Base-by-base conservation (phyloP, 1,140 invertebrate genomes). In the Theocolax elegans region DNA sequence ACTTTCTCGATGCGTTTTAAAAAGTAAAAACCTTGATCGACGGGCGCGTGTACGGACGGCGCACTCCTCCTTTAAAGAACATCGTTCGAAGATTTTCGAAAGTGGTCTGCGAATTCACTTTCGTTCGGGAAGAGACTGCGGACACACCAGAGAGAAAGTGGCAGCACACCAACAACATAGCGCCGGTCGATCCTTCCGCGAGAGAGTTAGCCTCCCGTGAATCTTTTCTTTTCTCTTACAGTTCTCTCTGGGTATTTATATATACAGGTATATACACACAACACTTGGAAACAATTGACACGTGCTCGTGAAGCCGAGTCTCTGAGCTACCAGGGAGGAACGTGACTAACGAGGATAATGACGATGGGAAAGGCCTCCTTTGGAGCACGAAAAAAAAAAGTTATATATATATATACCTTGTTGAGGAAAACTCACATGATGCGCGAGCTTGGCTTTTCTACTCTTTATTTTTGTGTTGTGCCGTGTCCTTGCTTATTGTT, bases 41-140 rank as follows among this genome's bases (percentile, higher is more conserved):
- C n/a, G 15, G 1, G 35, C 25, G 1, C 17, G 8, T 19, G 12
- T 49, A 35, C 25, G 15, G 40, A 27, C 23, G 27, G 15, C 9
- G 7, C 42, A 31, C 42, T 23, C 19, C 3, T 15, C 13, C 19
- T 17, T 19, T 49, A 13, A n/a, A 31, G 21, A 21, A 19, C 1
- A 48, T 10, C 17, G 29, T 1, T 19, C 21, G 42, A 19, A 38
- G 40, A 44, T 67, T 67, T 67, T 67, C 65, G 42, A 67, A 67
- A 59, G 65, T 59, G 35, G 27, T 13, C 19, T 15, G 31, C 19
- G n/a, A 27, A 58, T 67, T 67, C 64, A 67, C 64, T 67, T 67
- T 67, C 64, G 19, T 44, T n/a, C 1, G n/a, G 6, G 0, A 17
- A 23, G 10, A 51, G 48, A n/a, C n/a, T n/a, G n/a, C n/a, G n/a